phyloP scores from a whole-genome alignment of 1,140 invertebrate genomes.

The Heliconius nattereri region DNA sequence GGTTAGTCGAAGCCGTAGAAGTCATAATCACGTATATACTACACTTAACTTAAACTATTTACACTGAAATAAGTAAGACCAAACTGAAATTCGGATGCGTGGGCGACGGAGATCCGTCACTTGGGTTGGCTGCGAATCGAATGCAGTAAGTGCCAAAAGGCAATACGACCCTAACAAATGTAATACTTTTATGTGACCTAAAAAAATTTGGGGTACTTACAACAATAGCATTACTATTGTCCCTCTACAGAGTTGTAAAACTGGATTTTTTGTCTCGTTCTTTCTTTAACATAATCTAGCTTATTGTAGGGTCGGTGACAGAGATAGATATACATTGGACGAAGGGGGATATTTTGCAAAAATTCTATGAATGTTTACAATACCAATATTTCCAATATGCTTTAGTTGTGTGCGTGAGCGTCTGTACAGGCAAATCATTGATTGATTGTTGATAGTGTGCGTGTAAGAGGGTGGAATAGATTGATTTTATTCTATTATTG shows the following conservation, averaged over 20 bases:
- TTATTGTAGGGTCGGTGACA: conserved; percentile 44
- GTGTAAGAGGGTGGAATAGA: conserved; percentile 77
- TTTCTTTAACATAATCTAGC: conserved; percentile 29
- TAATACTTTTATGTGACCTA: conserved; percentile 80
- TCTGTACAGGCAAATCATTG: conserved; percentile 64
- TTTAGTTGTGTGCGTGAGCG: conserved; percentile 59
- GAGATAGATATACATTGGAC: conserved; percentile 55
- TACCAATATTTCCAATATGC: conserved; percentile 72
- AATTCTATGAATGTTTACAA: conserved; percentile 78
- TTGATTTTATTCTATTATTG: conserved; percentile 81
- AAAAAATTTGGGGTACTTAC: conserved; percentile 78
- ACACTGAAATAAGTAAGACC: conserved; percentile 40
- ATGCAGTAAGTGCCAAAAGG: conserved; percentile 68
- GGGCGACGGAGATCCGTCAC: conserved; percentile 62
- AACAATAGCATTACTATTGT: conserved; percentile 78
- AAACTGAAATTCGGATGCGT: conserved; percentile 57
- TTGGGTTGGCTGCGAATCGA: conserved; percentile 72
- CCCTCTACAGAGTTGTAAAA: conserved; percentile 75
- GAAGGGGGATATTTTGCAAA: conserved; percentile 69
- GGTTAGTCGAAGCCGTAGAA: conserved; percentile 60
- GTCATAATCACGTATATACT: conserved; percentile 53
- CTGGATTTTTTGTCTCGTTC: conserved; percentile 59
- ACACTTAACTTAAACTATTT: background rate
- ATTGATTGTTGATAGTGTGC: conserved; percentile 65
- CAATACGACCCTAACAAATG: conserved; percentile 75